Conservation (phyloP, 92 coral and sea anemone genomes). For the Porites divaricata region DNA sequence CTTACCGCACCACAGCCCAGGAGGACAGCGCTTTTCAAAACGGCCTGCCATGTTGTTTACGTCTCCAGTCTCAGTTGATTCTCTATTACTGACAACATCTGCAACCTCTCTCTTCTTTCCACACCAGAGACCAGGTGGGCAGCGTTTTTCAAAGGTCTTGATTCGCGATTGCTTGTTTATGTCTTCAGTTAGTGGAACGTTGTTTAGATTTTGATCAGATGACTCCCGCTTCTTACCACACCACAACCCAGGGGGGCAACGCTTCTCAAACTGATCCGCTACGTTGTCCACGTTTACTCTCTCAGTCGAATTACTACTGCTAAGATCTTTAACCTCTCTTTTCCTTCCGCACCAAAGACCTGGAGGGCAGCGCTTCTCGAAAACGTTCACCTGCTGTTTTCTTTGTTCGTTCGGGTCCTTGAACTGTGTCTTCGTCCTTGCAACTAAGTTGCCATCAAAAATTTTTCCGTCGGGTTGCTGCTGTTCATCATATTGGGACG, state of each 20-base stretch:
- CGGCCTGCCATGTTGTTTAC: background rate
- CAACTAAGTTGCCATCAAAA: too few relatives aligned
- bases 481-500: background rate
- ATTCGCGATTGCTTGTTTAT: background rate
- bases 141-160: constrained; percentile 31
- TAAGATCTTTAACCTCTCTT: constrained; percentile 3
- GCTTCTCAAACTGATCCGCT: constrained; percentile 32
- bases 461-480: too few relatives aligned
- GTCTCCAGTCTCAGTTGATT: background rate
- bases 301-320: background rate
- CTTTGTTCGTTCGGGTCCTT: background rate
- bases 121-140: constrained; percentile 93
- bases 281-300: background rate
- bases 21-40: constrained; percentile 66
- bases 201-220: background rate
- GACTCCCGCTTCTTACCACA: constrained; percentile 76
- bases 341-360: constrained; percentile 83
- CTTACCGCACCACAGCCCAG: constrained; percentile 90
- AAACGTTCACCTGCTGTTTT: background rate
- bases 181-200: background rate
- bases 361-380: constrained; percentile 59
- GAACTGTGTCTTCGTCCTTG: too few relatives aligned
- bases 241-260: constrained; percentile 88
- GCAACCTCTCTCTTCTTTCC: constrained; percentile 67
- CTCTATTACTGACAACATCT: background rate